Evolutionary conservation across 2,113 vertebrate species (phyloP).

Genomic region (Seriola rivoliana): DNA sequence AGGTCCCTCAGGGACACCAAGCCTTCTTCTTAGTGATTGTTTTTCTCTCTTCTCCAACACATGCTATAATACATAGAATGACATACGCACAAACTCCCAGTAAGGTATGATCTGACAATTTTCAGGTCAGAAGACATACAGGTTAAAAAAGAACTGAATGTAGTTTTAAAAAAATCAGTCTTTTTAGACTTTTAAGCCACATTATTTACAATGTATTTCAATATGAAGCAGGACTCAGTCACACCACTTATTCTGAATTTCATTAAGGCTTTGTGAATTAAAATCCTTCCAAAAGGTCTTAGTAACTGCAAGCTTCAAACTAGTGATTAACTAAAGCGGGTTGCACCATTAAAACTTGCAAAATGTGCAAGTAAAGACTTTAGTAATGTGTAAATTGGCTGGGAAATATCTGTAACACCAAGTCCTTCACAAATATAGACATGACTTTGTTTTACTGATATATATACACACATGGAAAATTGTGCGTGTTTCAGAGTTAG

Average conservation of each 20-base stretch:
- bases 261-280: background rate
- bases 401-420: background rate
- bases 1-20: conserved; percentile 17
- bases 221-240: background rate
- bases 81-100: background rate
- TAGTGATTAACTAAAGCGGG: background rate
- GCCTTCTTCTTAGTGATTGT: background rate
- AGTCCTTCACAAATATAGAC: background rate
- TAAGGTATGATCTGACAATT: background rate
- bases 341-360: background rate
- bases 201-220: background rate
- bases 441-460: background rate
- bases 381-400: background rate
- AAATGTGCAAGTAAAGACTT: background rate
- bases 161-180: background rate
- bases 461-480: background rate
- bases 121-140: background rate
- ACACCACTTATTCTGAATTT: background rate
- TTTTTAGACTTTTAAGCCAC: background rate
- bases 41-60: background rate
- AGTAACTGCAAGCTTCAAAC: background rate
- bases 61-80: background rate
- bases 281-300: background rate
- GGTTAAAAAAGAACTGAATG: background rate
- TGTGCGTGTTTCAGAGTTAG: background rate